These are phyloP conservation scores for Coryphaenoides rupestris DNA, from an alignment of 2,113 vertebrate genomes.

Conservation along the genomic window DNA sequence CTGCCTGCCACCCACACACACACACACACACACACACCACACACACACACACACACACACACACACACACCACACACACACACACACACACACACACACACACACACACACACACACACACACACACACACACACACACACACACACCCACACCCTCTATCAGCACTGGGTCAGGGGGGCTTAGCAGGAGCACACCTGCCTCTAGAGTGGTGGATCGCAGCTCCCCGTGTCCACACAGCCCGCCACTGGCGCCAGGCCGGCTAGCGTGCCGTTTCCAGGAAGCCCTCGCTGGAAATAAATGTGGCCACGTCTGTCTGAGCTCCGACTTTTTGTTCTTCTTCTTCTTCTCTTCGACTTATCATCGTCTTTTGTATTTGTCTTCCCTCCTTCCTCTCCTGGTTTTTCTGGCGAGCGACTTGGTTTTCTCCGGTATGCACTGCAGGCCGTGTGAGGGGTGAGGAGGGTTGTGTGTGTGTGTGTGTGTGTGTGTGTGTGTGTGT, in stretches of 20 bases:
- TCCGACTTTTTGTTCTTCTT: slow-evolving; percentile 21
- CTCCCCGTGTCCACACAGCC: slow-evolving; percentile 30
- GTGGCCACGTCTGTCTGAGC: slow-evolving; percentile 17
- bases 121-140: too few species aligned
- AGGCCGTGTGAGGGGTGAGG: neutral
- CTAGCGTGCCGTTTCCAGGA: slow-evolving; percentile 40
- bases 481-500: too few species aligned
- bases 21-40: too few species aligned
- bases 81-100: too few species aligned
- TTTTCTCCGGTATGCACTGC: slow-evolving; percentile 51
- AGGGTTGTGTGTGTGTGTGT: neutral
- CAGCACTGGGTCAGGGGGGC: slow-evolving; percentile 3
- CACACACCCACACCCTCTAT: slow-evolving; percentile 31
- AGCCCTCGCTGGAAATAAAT: slow-evolving; percentile 38
- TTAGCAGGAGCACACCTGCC: slow-evolving; percentile 47
- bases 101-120: too few species aligned
- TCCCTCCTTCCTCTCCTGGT: slow-evolving; percentile 22
- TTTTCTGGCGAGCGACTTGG: slow-evolving; percentile 44
- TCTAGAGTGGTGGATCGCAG: slow-evolving; percentile 5
- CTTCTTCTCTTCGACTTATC: slow-evolving; percentile 10
- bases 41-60: too few species aligned
- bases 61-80: too few species aligned
- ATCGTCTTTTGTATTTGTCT: neutral
- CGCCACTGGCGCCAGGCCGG: too few species aligned
- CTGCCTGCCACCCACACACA: too few species aligned